phyloP scores from a whole-genome alignment of 2,113 vertebrate species.

The Pterocles orientalis region DNA sequence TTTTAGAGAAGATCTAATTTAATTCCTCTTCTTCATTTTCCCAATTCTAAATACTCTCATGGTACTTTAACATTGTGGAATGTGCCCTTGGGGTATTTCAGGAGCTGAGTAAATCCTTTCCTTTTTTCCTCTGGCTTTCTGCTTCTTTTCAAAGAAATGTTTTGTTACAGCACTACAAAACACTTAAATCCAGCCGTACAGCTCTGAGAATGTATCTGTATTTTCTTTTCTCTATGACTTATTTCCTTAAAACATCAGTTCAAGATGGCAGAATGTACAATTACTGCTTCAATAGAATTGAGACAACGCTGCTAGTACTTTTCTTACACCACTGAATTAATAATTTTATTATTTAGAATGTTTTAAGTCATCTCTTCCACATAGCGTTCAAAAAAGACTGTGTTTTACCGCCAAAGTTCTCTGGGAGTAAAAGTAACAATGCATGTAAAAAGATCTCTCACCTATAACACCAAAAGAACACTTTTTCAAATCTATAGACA shows the following conservation, averaged over 20 bases:
- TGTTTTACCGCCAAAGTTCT: not conserved
- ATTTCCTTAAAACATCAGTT: not conserved
- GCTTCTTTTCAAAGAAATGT: not conserved
- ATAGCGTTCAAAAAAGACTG: not conserved
- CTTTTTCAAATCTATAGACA: not conserved
- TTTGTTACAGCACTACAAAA: not conserved
- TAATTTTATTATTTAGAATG: not conserved
- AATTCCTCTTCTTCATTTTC: not conserved
- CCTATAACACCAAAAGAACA: not conserved
- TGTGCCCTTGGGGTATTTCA: not conserved
- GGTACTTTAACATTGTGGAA: not conserved
- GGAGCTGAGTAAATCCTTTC: not conserved
- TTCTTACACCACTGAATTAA: not conserved
- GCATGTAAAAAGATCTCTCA: not conserved
- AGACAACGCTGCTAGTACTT: not conserved
- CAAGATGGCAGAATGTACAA: not conserved
- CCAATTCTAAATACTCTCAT: not conserved
- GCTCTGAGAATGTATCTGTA: not conserved
- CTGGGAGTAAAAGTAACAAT: not conserved
- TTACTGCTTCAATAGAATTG: not conserved
- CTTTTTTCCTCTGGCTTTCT: not conserved
- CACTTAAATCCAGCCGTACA: not conserved
- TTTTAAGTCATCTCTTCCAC: not conserved
- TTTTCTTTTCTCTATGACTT: not conserved
- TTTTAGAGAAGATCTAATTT: not conserved